Conservation (phyloP, 2,888 invertebrate genomes). For the Merodon equestris region DNA sequence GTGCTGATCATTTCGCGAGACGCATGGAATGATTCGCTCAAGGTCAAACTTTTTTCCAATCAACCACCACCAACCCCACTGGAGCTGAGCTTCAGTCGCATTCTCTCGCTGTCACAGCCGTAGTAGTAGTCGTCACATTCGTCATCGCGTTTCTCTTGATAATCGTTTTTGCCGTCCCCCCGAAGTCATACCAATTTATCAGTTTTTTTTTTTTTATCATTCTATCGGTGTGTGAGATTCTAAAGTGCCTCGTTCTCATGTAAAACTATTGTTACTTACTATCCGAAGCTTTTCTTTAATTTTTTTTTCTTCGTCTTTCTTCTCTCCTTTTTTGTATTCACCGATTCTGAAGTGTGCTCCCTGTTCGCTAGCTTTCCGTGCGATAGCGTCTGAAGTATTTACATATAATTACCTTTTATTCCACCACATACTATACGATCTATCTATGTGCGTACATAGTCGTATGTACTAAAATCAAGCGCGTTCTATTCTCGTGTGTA, state of each 20-base stretch:
- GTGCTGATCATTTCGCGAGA: conserved; percentile 71
- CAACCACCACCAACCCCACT: conserved; percentile 64
- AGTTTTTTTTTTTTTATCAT: conserved; percentile 10
- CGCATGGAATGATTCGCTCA: conserved; percentile 76
- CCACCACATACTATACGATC: conserved; percentile 6
- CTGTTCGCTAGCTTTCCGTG: conserved; percentile 46
- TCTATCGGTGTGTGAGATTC: conserved; percentile 47
- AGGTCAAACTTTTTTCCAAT: conserved; percentile 76
- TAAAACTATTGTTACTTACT: conserved; percentile 66
- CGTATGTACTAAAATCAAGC: conserved; percentile 35
- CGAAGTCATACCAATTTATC: not conserved
- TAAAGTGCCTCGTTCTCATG: conserved; percentile 56
- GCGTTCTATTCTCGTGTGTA: conserved; percentile 42
- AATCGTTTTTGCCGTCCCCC: too few relatives aligned
- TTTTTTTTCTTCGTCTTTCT: too few relatives aligned
- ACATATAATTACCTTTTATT: conserved; percentile 54
- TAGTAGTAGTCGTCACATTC: conserved; percentile 29
- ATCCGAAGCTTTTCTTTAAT: conserved; percentile 44
- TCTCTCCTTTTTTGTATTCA: conserved; percentile 12
- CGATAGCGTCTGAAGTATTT: conserved; percentile 56
- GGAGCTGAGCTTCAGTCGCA: too few relatives aligned
- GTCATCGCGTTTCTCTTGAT: conserved; percentile 30
- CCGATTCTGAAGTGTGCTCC: conserved; percentile 34
- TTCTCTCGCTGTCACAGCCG: not conserved
- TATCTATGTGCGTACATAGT: too few relatives aligned